Base-by-base conservation (phyloP, 1,140 invertebrate genomes). In the Aleiodes sp. region DNA sequence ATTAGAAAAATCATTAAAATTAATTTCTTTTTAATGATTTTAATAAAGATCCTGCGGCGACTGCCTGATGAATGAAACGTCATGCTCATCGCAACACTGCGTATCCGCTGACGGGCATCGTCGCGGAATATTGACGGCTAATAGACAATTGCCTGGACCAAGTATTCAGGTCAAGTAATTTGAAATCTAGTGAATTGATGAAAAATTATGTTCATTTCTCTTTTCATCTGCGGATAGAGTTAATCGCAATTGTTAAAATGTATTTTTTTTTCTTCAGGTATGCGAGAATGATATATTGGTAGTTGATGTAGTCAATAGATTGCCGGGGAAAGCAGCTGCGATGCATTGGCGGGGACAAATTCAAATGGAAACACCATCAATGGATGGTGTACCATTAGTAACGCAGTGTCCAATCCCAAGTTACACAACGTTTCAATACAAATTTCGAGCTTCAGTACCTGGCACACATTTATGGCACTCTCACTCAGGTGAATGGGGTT, bases 331-430 rank as follows among this genome's bases (percentile, higher is more conserved):
- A 73, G 88, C 89, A 0, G 86, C 91, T 0, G 89, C 92, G 0
- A 88, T 96, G 52, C 95, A 97, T 80, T 96, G 94, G 94, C 89
- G 94, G 65, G 94, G 95, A 0, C 89, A 95, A 57, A 88, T 90
- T 0, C 94, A 95, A 84, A 82, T 85, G 8, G 92, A 92, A 72
- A 92, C 92, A 0, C 94, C 93, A 0, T 92, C 91, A 73, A 95
- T 95, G 92, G 95, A 97, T 76, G 95, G 95, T 7, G 92, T 93
- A 0, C 91, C 94, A 0, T 90, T 93, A 88, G 84, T 96, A 14
- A 95, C 94, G 0, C 94, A 97, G 80, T 96, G 94, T 77, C 94
- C 95, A 0, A 91, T 96, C 75, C 87, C 89, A 2, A 92, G 93
- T 24, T 91, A 92, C 52, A 94, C 94, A 0, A 93, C 91, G 1